These are phyloP conservation scores for Bombus affinis DNA, from an alignment of 1,140 invertebrate species.

Conservation along the genomic window DNA sequence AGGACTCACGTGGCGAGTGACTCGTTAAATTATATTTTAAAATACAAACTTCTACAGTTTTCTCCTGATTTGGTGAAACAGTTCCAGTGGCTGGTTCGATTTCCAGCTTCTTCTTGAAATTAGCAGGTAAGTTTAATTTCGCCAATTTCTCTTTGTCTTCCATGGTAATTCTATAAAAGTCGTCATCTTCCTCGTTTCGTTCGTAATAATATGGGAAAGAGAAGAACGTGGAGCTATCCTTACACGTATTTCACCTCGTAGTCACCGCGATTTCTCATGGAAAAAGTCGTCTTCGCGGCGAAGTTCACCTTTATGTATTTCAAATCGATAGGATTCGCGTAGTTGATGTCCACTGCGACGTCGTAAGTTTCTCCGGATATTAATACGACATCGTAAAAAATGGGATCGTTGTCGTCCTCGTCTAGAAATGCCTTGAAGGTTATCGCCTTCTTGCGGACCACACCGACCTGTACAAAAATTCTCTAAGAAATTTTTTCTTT, in stretches of 20 bases:
- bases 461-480: slow-evolving; percentile 53
- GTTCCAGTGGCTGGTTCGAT: slow-evolving; percentile 60
- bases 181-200: background rate
- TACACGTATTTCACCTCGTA: slow-evolving; percentile 74
- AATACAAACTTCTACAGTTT: slow-evolving; percentile 54
- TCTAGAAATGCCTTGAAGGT: slow-evolving; percentile 65
- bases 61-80: slow-evolving; percentile 55
- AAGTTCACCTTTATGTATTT: slow-evolving; percentile 61
- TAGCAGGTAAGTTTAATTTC: slow-evolving; percentile 39
- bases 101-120: slow-evolving; percentile 58
- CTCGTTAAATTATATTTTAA: background rate
- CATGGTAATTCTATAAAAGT: slow-evolving; percentile 47
- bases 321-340: slow-evolving; percentile 72
- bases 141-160: slow-evolving; percentile 56
- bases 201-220: background rate
- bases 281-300: slow-evolving; percentile 46
- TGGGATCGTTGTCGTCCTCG: slow-evolving; percentile 59
- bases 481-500: background rate
- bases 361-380: slow-evolving; percentile 74
- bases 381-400: slow-evolving; percentile 62
- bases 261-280: slow-evolving; percentile 70
- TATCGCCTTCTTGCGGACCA: slow-evolving; percentile 32
- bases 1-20: too few species aligned
- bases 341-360: slow-evolving; percentile 67
- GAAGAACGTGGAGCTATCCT: background rate